Conservation (phyloP, 1,140 invertebrate species). For the Cyclargus thomasi region DNA sequence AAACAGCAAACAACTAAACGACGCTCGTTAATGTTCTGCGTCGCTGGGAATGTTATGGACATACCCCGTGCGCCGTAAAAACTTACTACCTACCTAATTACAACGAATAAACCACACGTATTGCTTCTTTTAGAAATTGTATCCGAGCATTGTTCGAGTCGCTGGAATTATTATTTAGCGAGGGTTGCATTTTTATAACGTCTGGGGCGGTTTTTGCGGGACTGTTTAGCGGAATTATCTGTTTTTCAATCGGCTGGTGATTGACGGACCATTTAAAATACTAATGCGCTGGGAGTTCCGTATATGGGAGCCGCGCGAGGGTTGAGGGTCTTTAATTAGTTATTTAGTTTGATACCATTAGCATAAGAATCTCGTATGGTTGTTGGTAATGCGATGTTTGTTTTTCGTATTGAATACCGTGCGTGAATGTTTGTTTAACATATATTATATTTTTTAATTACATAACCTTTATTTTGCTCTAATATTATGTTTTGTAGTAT, state of each 20-base stretch:
- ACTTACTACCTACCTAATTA: conserved; percentile 35
- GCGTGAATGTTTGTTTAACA: neutral
- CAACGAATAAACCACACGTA: conserved; percentile 37
- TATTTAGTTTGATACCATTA: neutral
- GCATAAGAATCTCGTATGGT: neutral
- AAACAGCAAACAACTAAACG: conserved; percentile 71
- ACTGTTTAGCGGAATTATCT: neutral
- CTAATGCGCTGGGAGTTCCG: neutral
- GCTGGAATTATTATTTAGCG: conserved; percentile 19
- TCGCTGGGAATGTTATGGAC: conserved; percentile 60
- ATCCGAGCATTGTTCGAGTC: conserved; percentile 19
- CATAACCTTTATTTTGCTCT: too few relatives aligned
- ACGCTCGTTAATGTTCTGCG: conserved; percentile 64
- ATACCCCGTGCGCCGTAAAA: conserved; percentile 46
- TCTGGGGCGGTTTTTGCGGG: neutral
- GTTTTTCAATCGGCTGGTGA: neutral
- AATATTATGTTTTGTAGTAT: too few relatives aligned
- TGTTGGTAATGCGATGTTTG: neutral
- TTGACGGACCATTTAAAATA: neutral
- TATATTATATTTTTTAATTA: too few relatives aligned
- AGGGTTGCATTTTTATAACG: conserved; percentile 10
- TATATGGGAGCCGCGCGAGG: neutral
- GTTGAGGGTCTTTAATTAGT: neutral
- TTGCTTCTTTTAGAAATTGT: conserved; percentile 28
- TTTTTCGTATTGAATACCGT: neutral